Conservation (phyloP, 2,113 vertebrate species). For the Theristicus caerulescens region DNA sequence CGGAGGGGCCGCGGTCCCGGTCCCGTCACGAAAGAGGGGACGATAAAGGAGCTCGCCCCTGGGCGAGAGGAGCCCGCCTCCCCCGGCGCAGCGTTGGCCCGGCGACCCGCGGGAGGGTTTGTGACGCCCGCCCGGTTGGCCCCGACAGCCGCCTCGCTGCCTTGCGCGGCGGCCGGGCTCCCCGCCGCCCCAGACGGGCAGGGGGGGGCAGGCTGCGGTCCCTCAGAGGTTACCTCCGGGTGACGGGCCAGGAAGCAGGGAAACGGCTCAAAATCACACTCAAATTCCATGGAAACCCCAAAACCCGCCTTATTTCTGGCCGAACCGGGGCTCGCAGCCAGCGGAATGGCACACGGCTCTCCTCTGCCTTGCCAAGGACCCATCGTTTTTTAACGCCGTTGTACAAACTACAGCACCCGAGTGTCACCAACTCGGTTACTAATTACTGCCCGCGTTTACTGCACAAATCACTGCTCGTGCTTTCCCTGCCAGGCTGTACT, state of each 20-base stretch:
- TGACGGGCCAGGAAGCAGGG: background rate
- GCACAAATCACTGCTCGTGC: background rate
- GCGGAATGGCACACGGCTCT: fast-evolving
- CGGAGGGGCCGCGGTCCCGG: too few relatives aligned
- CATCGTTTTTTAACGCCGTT: fast-evolving
- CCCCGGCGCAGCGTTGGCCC: background rate
- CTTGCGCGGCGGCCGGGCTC: too few relatives aligned
- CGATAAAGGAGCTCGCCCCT: too few relatives aligned
- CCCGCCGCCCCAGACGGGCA: background rate
- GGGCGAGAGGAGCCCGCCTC: background rate
- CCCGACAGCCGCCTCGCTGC: background rate
- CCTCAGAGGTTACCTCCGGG: background rate
- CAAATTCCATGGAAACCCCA: background rate
- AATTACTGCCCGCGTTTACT: background rate
- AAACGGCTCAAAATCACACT: background rate
- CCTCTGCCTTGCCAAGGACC: background rate
- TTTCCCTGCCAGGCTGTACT: background rate
- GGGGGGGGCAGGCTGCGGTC: background rate
- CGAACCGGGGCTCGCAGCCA: background rate
- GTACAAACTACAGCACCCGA: background rate
- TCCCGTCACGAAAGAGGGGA: background rate
- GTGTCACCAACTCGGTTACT: background rate
- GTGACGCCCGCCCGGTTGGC: background rate
- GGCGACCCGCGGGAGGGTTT: too few relatives aligned
- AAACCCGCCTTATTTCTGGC: background rate